phyloP scores from a whole-genome alignment of 2,113 vertebrate species.

The Xenotilapia flavipinnis region DNA sequence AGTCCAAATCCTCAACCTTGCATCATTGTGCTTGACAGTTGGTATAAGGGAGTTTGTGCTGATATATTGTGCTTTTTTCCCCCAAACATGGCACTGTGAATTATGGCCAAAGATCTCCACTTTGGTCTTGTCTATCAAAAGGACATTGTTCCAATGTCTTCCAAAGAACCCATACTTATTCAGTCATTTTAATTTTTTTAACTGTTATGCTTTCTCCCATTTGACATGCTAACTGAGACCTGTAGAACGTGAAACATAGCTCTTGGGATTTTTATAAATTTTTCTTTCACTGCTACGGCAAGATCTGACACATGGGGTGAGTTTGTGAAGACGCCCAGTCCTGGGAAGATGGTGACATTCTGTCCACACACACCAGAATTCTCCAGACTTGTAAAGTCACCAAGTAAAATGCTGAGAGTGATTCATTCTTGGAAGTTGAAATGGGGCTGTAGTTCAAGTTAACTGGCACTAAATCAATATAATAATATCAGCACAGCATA shows the following conservation, averaged over 20 bases:
- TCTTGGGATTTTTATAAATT: background rate
- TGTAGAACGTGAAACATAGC: background rate
- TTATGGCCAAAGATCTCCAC: background rate
- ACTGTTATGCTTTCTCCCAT: background rate
- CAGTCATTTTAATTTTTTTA: background rate
- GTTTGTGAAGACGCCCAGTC: background rate
- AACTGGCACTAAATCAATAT: background rate
- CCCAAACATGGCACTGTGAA: background rate
- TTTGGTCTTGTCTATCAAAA: background rate
- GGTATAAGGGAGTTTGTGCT: background rate
- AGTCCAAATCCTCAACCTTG: background rate
- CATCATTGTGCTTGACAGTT: background rate
- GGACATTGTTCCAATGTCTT: background rate
- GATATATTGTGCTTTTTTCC: fast-evolving
- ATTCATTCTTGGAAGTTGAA: background rate
- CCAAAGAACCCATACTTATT: background rate
- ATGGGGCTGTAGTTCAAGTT: background rate
- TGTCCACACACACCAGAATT: background rate
- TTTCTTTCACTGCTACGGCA: background rate
- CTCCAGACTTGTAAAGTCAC: background rate
- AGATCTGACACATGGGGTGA: background rate
- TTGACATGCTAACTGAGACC: background rate
- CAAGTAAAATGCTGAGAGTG: background rate
- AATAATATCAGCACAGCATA: background rate
- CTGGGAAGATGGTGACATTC: background rate